These are phyloP conservation scores for Sphyrna mokarran DNA, from an alignment of 2,113 vertebrate species.

Conservation along the genomic window DNA sequence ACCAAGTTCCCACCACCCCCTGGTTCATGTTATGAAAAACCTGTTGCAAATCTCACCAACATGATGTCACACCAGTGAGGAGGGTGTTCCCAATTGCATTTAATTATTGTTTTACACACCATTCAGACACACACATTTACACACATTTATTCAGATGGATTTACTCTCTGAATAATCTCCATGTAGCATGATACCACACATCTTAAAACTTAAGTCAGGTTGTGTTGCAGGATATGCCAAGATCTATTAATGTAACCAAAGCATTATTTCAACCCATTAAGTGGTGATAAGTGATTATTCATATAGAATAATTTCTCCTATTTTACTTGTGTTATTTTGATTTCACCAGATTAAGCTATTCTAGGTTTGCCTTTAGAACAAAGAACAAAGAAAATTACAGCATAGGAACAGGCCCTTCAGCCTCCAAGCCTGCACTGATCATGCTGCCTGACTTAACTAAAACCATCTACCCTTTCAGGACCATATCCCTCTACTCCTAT, in stretches of 20 bases:
- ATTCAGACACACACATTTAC: no score
- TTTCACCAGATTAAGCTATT: not conserved
- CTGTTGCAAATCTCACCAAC: no score
- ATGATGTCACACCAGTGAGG: no score
- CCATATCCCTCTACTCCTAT: no score
- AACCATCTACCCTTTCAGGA: no score
- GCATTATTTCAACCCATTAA: not conserved
- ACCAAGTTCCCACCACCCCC: no score
- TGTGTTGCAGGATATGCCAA: not conserved
- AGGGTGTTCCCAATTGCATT: not conserved
- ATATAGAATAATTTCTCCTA: not conserved
- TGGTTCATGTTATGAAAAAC: no score
- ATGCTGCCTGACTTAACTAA: no score
- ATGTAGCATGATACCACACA: not conserved
- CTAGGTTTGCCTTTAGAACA: not conserved
- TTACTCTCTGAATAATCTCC: not conserved
- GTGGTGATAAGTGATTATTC: not conserved
- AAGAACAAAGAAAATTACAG: not conserved
- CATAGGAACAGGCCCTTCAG: no score
- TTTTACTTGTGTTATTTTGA: not conserved
- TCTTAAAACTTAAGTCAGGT: not conserved
- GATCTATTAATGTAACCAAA: not conserved
- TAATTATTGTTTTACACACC: not conserved
- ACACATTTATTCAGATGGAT: not conserved
- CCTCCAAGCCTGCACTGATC: no score